Base-by-base conservation (phyloP, 2,888 invertebrate species). In the Criorhina ranunculi region DNA sequence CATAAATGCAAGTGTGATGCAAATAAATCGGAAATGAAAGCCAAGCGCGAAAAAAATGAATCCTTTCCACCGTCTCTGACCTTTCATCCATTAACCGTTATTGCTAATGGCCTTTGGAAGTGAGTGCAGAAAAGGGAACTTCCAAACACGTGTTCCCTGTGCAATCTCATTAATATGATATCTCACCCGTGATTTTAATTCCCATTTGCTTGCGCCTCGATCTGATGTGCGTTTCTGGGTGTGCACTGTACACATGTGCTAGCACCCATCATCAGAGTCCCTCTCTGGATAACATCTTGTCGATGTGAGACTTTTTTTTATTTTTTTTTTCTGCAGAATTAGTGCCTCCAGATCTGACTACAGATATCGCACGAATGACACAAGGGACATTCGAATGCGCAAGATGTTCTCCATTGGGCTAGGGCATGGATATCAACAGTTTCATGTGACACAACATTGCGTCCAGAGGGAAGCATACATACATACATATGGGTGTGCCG, bases 151-250 rank as follows among this genome's bases (percentile, higher is more conserved):
- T 85, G 85, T 85, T 85, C 73, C 49, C 37, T 76, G 69, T 76
- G 85, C 69, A 79, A 85, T 85, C 79, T 85, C 79, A 85, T 85
- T 85, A 85, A 85, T 85, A 85, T 60, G 75, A 70, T 79, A 85
- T 70, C 79, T 85, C 85, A 85, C 75, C 85, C 85, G 85, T 85
- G 85, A 85, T 85, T 85, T 79, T 66, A 60, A 85, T 79, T 79
- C 66, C 40, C 70, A 75, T 79, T 72, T 66, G 35, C 31, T n/a
- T 64, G 35, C 33, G 24, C 46, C n/a, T 69, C 24, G 51, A 57
- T 67, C 42, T 44, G 55, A 51, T 73, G 55, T 75, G 19, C 59
- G 57, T 67, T 29, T 62, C 44, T 46, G 64, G 55, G 49, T 69
- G 62, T 40, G 40, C 57, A 76, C 66, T 69, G 62, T 40, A 33